phyloP scores from a whole-genome alignment of 2,113 vertebrate genomes.

The Halichoerus grypus region DNA sequence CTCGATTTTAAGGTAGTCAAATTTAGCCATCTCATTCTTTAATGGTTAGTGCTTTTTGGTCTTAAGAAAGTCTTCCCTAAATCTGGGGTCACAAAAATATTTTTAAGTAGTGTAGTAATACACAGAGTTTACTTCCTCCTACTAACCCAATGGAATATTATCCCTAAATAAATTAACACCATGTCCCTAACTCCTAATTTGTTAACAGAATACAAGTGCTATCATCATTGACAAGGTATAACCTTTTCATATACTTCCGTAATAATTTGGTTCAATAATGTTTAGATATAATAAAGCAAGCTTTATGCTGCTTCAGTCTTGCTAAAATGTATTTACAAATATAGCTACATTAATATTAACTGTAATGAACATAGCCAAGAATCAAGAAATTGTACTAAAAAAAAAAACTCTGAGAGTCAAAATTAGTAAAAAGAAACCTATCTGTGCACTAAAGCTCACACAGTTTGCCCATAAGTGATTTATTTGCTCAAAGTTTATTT shows the following conservation, averaged over 20 bases:
- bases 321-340: constrained; percentile 54
- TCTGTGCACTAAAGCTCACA: background rate
- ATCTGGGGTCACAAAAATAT: background rate
- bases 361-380: background rate
- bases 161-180: constrained; percentile 31
- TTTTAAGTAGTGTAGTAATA: constrained; percentile 10
- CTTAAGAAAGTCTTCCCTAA: constrained; percentile 31
- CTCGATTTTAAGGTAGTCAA: constrained; percentile 17
- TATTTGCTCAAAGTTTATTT: constrained; percentile 18
- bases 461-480: background rate
- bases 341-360: background rate
- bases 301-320: constrained; percentile 5
- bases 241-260: background rate
- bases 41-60: background rate
- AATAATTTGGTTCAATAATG: background rate
- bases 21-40: background rate
- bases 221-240: background rate
- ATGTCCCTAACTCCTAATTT: background rate
- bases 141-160: background rate
- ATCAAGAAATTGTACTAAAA: background rate
- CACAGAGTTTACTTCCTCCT: background rate
- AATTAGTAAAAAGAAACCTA: constrained; percentile 5
- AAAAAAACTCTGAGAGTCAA: background rate
- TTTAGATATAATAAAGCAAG: background rate
- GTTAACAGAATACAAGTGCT: constrained; percentile 13